Conservation (phyloP, 92 coral and sea anemone species). For the Zoanthus solanderi region DNA sequence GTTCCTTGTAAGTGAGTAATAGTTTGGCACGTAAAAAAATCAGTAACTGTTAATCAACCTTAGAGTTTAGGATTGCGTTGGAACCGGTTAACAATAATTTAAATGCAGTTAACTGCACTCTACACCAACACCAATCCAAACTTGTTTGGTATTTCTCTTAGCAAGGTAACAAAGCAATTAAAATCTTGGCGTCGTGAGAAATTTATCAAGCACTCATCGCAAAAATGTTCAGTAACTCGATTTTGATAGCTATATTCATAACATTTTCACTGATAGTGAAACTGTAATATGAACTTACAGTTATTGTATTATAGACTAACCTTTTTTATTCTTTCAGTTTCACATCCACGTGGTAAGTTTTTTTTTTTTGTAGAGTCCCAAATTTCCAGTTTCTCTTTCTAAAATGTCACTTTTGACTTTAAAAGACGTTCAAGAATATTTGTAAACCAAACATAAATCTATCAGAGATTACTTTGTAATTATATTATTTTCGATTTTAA, state of each 20-base stretch:
- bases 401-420: conserved; percentile 1
- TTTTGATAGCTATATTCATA: background rate
- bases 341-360: conserved; percentile 1
- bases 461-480: background rate
- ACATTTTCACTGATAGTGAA: background rate
- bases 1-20: background rate
- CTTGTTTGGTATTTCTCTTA: background rate
- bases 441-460: background rate
- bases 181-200: background rate
- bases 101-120: background rate
- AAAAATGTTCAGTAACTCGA: background rate
- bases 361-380: background rate
- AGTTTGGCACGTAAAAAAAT: background rate
- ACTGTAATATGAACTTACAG: background rate
- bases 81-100: background rate
- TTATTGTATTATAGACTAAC: background rate
- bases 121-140: background rate
- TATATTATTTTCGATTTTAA: background rate
- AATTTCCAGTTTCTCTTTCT: background rate
- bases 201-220: background rate
- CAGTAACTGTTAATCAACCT: background rate
- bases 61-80: background rate
- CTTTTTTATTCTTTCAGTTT: background rate
- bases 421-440: background rate
- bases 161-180: background rate